Evolutionary conservation across 2,888 invertebrate genomes (phyloP), one percentile per base, ranked within the genome.

Genomic region (Cinara cedri): DNA sequence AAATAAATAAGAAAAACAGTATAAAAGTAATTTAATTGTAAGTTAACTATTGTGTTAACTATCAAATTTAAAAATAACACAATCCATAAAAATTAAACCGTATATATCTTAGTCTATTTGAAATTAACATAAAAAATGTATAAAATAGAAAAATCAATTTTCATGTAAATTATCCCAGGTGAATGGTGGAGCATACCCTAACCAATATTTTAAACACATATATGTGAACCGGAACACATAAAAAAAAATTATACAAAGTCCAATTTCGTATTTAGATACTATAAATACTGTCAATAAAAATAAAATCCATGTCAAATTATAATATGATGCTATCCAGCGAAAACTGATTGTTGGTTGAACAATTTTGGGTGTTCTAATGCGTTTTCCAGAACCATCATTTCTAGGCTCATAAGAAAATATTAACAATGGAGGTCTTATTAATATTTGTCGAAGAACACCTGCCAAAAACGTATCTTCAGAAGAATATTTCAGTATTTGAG

Each of bases 291-390:
- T 24, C 21, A 78, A 34, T 1, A 78, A n/a, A 51, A 78, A 51
- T 9, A 78, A 49, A 49, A 78, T 57, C 78, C 78, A 78, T 34
- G 9, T 42, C 8, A 78, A 0, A 1, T 3, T 78, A 21, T n/a
- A 78, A 21, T 78, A 78, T 14, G 78, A 78, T 11, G 78, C 78
- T 1, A 70, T 57, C 68, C 68, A 70, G 0, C 78, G 57, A 51
- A 78, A 78, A 51, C 78, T 78, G 0, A 78, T 51, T 13, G 70
- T 78, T 0, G 78, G 78, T 21, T 60, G 60, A 24, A 70, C 2
- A 21, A 70, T 49, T 49, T 62, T 78, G 3, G 78, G 78, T 1
- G 68, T 78, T 51, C 78, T 78, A 1, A 78, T 49, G 4, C 60
- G 57, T 70, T 60, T 78, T 42, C 60, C 70, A 42, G 60, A 70